phyloP scores from a whole-genome alignment of 2,113 vertebrate genomes.

The Cavia porcellus region DNA sequence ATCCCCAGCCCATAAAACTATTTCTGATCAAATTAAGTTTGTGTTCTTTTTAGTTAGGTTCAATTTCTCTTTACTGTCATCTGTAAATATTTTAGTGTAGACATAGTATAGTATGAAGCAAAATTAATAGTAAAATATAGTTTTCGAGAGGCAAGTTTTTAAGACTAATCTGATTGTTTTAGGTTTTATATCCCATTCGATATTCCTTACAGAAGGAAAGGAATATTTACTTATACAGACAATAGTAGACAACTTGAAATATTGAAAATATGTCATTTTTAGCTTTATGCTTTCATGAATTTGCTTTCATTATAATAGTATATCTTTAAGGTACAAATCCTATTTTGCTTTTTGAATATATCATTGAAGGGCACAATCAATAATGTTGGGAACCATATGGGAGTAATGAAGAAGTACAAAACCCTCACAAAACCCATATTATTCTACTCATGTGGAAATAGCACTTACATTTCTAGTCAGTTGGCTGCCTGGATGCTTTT shows the following conservation, averaged over 20 bases:
- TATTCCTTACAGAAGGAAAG: conserved; percentile 75
- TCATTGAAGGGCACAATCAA: not conserved
- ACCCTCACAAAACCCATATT: not conserved
- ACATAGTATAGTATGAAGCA: not conserved
- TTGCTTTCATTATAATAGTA: not conserved
- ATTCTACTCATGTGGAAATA: not conserved
- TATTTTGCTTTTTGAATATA: conserved; percentile 2
- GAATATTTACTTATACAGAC: conserved; percentile 9
- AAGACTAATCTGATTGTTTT: conserved; percentile 72
- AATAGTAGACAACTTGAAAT: conserved; percentile 46
- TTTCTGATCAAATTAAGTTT: not conserved
- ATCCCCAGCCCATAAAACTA: not conserved
- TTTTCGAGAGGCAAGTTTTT: conserved; percentile 69
- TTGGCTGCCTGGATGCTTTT: not conserved
- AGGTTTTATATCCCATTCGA: conserved; percentile 63
- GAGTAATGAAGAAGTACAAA: not conserved
- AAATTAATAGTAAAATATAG: conserved; percentile 65
- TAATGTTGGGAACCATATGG: not conserved
- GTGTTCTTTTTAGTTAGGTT: not conserved
- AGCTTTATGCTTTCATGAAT: not conserved
- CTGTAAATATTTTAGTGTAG: not conserved
- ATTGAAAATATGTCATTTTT: not conserved
- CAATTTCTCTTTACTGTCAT: not conserved
- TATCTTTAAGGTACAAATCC: not conserved
- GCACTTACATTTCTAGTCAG: not conserved